These are phyloP conservation scores for Microtus richardsoni DNA, from an alignment of 2,113 vertebrate genomes.

Conservation along the genomic window DNA sequence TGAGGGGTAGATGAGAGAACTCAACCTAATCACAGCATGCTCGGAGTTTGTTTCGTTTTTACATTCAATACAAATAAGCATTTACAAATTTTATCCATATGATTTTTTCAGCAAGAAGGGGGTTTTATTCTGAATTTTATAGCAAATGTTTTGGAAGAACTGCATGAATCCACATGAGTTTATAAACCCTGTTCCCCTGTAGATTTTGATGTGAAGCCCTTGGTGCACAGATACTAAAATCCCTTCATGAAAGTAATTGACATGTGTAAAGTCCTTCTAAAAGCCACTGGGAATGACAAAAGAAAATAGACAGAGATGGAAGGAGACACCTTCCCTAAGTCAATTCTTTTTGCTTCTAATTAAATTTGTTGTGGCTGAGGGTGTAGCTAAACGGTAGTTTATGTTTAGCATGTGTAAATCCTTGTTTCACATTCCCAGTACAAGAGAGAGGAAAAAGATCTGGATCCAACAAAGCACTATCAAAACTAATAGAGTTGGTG, in stretches of 20 bases:
- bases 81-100: slow-evolving; percentile 69
- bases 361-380: background rate
- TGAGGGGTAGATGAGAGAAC: slow-evolving; percentile 16
- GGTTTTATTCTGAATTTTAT: slow-evolving; percentile 56
- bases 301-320: background rate
- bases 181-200: slow-evolving; percentile 30
- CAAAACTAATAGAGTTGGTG: slow-evolving; percentile 8
- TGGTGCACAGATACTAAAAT: slow-evolving; percentile 28
- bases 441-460: background rate
- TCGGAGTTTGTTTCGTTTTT: slow-evolving; percentile 58
- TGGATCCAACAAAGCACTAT: background rate
- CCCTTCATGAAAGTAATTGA: slow-evolving; percentile 20
- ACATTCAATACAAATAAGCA: slow-evolving; percentile 60
- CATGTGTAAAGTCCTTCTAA: slow-evolving; percentile 41
- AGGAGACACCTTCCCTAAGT: background rate
- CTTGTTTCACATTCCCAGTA: background rate
- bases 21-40: background rate
- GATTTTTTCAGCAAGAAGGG: slow-evolving; percentile 54
- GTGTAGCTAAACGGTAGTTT: background rate
- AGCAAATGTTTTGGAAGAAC: slow-evolving; percentile 62
- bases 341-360: background rate
- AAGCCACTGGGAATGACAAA: slow-evolving; percentile 30
- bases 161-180: slow-evolving; percentile 49
- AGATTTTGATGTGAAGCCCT: slow-evolving; percentile 47
- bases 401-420: background rate